Base-by-base conservation (phyloP, 2,797 vertebrate genomes). In the Carapus acus region DNA sequence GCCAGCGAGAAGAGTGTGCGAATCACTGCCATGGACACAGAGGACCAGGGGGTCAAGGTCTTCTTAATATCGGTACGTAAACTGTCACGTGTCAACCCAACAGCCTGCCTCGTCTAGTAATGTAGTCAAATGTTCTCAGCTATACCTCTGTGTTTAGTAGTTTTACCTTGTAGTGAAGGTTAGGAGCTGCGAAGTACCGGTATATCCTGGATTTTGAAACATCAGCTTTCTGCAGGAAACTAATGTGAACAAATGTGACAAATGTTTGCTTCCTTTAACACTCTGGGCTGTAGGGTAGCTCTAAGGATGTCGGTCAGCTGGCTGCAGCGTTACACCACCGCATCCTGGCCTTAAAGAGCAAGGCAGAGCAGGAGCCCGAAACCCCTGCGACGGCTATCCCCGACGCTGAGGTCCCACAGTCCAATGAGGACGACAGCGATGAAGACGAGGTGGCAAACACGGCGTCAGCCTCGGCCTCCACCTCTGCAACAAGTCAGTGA, bases 41-140 rank as follows among this genome's bases (percentile, higher is more conserved):
- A 99, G 85, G 96, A 97, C 89, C 95, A 99, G 80, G 95, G 93
- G 1, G 93, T 98, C 65, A 98, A 97, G 85, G 96, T 99, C 68
- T 99, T 99, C 78, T 88, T 99, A 76, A 97, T 99, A 89, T 93
- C 93, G 78, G 96, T 99, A 86, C 51, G 87, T 84, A 19, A 33
- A 33, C 31, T 11, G 5, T 33, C 8, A 6, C 27, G 11, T 6
- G 11, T 29, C 11, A 33, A 33, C 12, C 6, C 8, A 7, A 33
- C 3, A 11, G 6, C 6, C 6, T 13, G 14, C 9, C 12, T 33
- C 31, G 14, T 27, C 6, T 33, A 2, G 14, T 33, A 13, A 4
- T 33, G 4, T 13, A 4, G 3, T 33, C 4, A 33, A 9, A 33
- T 9, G 3, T 7, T 7, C 31, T 7, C 8, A 33, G 31, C n/a